These are phyloP conservation scores for Netelia virgata DNA, from an alignment of 2,888 invertebrate species.

Conservation along the genomic window DNA sequence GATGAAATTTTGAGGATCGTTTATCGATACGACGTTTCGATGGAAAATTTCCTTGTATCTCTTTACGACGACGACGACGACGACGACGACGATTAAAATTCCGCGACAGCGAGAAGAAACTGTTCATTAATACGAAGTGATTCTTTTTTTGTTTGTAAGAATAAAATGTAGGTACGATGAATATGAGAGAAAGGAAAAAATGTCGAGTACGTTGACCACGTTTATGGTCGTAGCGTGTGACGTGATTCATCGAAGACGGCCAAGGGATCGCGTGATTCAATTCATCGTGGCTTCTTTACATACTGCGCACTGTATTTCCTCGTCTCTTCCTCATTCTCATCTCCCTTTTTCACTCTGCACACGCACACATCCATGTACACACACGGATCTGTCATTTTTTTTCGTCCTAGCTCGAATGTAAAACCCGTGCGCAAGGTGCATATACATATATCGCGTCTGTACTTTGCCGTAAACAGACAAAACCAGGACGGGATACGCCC, in stretches of 20 bases:
- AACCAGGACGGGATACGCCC: constrained; percentile 53
- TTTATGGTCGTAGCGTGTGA: constrained; percentile 32
- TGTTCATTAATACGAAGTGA: background rate
- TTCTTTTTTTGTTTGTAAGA: background rate
- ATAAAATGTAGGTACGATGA: constrained; percentile 3
- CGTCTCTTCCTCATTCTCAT: constrained; percentile 22
- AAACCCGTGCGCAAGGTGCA: constrained; percentile 48
- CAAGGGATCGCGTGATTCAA: constrained; percentile 62
- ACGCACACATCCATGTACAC: no score
- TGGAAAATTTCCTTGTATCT: no score
- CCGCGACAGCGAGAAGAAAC: no score
- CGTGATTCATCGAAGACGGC: constrained; percentile 57
- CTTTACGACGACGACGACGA: no score
- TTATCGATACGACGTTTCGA: no score
- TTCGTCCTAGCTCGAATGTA: constrained; percentile 41
- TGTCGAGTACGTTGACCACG: constrained; percentile 48
- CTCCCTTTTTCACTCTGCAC: constrained; percentile 2
- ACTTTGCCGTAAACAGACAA: constrained; percentile 60
- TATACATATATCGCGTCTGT: constrained; percentile 14
- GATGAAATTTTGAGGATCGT: no score
- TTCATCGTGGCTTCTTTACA: constrained; percentile 46
- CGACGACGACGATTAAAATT: no score
- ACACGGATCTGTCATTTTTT: background rate
- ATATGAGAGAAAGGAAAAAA: background rate
- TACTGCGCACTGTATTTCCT: constrained; percentile 8